Evolutionary conservation across 2,797 vertebrate genomes (phyloP).

Genomic region (Sebastes trivittatus): DNA sequence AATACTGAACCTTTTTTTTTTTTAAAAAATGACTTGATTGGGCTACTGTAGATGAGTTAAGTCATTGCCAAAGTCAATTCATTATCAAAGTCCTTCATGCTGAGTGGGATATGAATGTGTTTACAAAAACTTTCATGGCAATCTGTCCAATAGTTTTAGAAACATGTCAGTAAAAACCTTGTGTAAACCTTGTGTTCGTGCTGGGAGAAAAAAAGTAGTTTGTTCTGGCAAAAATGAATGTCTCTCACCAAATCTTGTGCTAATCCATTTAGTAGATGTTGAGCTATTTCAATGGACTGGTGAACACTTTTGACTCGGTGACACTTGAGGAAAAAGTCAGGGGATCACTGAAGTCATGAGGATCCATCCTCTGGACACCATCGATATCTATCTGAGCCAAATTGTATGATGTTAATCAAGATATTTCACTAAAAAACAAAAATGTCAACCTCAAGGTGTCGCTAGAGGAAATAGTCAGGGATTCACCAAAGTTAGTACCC

Average conservation of each 20-base stretch:
- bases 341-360: too few species aligned
- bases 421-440: too few species aligned
- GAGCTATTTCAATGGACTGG: background rate
- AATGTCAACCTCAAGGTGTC: background rate
- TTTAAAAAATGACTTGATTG: too few species aligned
- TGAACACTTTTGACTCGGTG: background rate
- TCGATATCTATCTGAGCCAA: background rate
- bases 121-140: too few species aligned
- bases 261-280: background rate
- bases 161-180: too few species aligned
- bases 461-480: background rate
- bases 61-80: background rate
- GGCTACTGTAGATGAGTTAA: too few species aligned
- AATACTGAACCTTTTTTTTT: too few species aligned
- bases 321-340: background rate
- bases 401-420: too few species aligned
- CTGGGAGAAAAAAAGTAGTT: too few species aligned
- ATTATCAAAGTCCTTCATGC: background rate
- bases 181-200: too few species aligned
- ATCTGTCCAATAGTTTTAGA: too few species aligned
- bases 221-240: background rate
- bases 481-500: background rate
- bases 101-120: background rate
- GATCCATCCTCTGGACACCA: background rate
- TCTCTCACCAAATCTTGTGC: background rate